Percentiles rank a stretch among this genome's conserved stretches.
phyloP scores from a whole-genome alignment of 1,140 invertebrate genomes.

The Drosophila sulfurigaster region DNA sequence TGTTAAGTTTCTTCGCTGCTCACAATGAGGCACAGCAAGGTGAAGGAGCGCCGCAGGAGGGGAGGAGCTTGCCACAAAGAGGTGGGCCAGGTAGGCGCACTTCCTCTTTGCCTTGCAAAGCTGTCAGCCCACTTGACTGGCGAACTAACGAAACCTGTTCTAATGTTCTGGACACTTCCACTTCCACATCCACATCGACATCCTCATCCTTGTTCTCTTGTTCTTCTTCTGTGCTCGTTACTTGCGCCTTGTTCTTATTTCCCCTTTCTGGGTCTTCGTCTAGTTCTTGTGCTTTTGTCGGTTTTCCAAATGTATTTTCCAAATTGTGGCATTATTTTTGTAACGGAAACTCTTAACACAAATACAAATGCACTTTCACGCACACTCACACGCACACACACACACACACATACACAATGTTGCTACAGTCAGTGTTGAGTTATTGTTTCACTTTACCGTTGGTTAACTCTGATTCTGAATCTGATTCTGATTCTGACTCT shows the following conservation, averaged over 20 bases:
- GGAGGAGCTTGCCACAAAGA: not conserved
- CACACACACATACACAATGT: constrained; percentile 10
- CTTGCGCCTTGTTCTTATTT: constrained; percentile 63
- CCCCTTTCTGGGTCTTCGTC: constrained; percentile 41
- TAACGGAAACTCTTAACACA: constrained; percentile 76
- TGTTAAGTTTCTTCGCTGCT: constrained; percentile 61
- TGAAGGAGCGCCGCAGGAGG: not conserved
- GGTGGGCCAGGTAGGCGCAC: constrained; percentile 17
- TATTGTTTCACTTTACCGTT: constrained; percentile 73
- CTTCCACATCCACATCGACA: constrained; percentile 1
- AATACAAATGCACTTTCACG: constrained; percentile 48
- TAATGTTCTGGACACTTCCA: constrained; percentile 42
- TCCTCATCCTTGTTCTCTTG: constrained; percentile 48
- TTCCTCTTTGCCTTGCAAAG: constrained; percentile 34
- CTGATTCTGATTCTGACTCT: constrained; percentile 38
- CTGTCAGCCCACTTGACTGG: constrained; percentile 56
- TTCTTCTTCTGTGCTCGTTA: constrained; percentile 68
- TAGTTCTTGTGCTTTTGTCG: constrained; percentile 73
- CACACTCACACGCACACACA: constrained; percentile 22
- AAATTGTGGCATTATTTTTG: constrained; percentile 66
- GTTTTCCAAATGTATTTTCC: constrained; percentile 73
- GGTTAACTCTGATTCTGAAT: constrained; percentile 36
- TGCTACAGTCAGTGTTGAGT: constrained; percentile 26
- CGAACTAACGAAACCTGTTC: constrained; percentile 33
- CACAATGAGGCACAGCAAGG: constrained; percentile 3